Percentiles rank a stretch among this genome's conserved stretches.
phyloP scores from a whole-genome alignment of 2,888 invertebrate genomes.

The Syrista parreyssii region DNA sequence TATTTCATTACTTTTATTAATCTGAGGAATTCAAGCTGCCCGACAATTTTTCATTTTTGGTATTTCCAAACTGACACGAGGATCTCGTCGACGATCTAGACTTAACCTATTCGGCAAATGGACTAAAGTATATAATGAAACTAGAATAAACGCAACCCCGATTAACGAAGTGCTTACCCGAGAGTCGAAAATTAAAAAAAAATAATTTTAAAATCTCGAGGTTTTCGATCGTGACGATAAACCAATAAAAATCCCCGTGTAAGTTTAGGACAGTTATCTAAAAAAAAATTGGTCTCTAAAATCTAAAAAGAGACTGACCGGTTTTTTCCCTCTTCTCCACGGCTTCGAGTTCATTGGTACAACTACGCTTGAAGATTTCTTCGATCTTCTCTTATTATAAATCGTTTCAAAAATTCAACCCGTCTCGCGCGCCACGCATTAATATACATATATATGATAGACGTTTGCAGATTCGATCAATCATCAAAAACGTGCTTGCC shows the following conservation, averaged over 20 bases:
- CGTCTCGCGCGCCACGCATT: background rate
- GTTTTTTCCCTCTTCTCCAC: background rate
- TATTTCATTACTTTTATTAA: constrained; percentile 20
- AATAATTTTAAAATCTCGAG: background rate
- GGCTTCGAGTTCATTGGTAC: background rate
- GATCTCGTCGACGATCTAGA: background rate
- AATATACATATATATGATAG: background rate
- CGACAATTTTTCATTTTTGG: constrained; percentile 28
- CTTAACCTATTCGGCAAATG: background rate
- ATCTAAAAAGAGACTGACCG: background rate
- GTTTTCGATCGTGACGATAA: background rate
- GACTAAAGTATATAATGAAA: background rate
- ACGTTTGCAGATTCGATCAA: background rate
- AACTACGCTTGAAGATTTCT: background rate
- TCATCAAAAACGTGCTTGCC: background rate
- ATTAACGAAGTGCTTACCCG: background rate
- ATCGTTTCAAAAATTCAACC: background rate
- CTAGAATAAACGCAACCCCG: constrained; percentile 4
- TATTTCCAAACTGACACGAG: background rate
- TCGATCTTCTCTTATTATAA: background rate
- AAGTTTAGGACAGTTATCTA: background rate
- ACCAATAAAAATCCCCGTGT: background rate
- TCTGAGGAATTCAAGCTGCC: constrained; percentile 41
- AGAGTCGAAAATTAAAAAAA: background rate
- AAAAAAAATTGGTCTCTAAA: background rate